Conservation (phyloP, 2,888 invertebrate genomes). For the Blomia tropicalis region DNA sequence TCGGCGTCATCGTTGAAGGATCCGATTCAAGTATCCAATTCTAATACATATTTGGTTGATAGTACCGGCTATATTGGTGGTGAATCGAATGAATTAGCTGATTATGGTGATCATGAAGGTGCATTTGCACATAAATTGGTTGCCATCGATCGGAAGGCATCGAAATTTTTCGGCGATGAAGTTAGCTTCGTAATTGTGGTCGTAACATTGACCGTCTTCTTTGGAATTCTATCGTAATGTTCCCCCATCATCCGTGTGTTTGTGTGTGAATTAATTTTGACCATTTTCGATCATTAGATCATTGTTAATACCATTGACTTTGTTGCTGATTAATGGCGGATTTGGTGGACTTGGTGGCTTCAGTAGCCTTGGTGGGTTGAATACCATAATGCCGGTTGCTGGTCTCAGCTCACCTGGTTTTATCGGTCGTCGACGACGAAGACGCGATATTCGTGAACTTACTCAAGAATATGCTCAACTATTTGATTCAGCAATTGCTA, state of each 20-base stretch:
- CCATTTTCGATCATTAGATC: background rate
- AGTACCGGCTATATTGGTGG: background rate
- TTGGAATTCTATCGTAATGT: slow-evolving; percentile 2
- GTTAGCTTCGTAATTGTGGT: slow-evolving; percentile 9
- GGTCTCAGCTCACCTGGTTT: background rate
- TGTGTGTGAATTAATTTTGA: background rate
- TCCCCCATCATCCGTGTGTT: background rate
- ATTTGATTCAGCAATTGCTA: slow-evolving; percentile 3
- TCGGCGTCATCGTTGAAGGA: background rate
- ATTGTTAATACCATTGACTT: background rate
- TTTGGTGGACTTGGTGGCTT: background rate
- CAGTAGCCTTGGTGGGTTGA: background rate
- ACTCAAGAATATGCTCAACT: background rate
- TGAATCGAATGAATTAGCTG: background rate
- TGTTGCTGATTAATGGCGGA: slow-evolving; percentile 1
- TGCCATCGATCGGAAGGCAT: background rate
- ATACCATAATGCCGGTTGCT: background rate
- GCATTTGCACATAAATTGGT: background rate
- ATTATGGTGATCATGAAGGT: background rate
- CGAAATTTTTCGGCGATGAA: slow-evolving; percentile 9
- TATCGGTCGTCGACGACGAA: slow-evolving; percentile 4
- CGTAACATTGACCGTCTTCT: slow-evolving; percentile 2
- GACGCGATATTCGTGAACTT: background rate
- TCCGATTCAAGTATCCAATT: background rate
- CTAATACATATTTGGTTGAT: slow-evolving; percentile 1